Evolutionary conservation across 2,888 invertebrate genomes (phyloP).

Genomic region (Anarsia innoxiella): DNA sequence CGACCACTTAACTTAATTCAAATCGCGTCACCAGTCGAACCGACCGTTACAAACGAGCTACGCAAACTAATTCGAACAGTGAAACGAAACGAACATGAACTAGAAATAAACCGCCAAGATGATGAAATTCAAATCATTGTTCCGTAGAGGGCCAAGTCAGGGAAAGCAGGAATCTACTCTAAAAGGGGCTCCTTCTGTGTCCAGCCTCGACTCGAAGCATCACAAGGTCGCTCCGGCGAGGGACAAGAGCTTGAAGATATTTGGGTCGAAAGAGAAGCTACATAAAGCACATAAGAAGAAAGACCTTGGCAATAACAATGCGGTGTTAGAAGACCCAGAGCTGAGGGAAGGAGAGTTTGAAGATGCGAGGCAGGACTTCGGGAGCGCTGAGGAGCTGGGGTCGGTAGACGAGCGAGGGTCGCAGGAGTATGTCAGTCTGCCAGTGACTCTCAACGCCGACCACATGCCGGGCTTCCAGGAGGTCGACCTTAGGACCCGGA

Average conservation of each 20-base stretch:
- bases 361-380: constrained; percentile 56
- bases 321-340: constrained; percentile 67
- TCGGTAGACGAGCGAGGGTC: constrained; percentile 61
- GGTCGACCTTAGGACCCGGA: constrained; percentile 58
- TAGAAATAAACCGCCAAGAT: constrained; percentile 73
- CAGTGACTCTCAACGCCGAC: constrained; percentile 62
- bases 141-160: constrained; percentile 88
- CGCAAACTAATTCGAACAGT: constrained; percentile 48
- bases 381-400: constrained; percentile 61
- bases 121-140: constrained; percentile 94
- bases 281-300: constrained; percentile 65
- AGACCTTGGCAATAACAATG: constrained; percentile 67
- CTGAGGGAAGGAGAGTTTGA: constrained; percentile 52
- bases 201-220: constrained; percentile 78
- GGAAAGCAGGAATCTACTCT: constrained; percentile 70
- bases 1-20: constrained; percentile 26
- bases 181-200: constrained; percentile 78
- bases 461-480: constrained; percentile 70
- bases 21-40: constrained; percentile 25
- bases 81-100: constrained; percentile 54
- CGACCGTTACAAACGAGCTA: constrained; percentile 29
- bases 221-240: constrained; percentile 69
- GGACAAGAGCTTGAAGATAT: constrained; percentile 66
- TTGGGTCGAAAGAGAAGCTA: constrained; percentile 71
- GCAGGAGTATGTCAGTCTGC: constrained; percentile 67